Conservation (phyloP, 2,113 vertebrate species). For the Hippocampus abdominalis region DNA sequence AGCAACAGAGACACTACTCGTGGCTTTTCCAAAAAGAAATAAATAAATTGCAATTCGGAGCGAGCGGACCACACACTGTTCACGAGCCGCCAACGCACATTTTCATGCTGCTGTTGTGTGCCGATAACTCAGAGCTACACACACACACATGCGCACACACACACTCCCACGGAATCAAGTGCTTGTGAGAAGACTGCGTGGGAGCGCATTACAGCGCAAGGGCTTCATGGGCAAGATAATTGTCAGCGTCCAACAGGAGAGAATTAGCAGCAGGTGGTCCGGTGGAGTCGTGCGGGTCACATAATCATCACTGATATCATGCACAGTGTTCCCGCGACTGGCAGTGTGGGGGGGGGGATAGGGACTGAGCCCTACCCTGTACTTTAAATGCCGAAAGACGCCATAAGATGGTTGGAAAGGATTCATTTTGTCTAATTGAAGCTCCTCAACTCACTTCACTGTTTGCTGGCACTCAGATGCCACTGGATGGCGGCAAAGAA, state of each 20-base stretch:
- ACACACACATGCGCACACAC: constrained; percentile 51
- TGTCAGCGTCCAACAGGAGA: constrained; percentile 35
- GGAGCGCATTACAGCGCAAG: constrained; percentile 50
- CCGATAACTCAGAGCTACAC: constrained; percentile 48
- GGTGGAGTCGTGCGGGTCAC: constrained; percentile 30
- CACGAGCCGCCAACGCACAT: constrained; percentile 52
- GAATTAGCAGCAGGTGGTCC: constrained; percentile 45
- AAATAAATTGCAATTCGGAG: constrained; percentile 4
- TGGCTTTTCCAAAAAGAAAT: constrained; percentile 21
- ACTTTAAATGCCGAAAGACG: not conserved
- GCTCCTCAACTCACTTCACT: not conserved
- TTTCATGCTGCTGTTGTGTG: constrained; percentile 56
- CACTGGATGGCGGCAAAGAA: not conserved
- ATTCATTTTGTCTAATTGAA: not conserved
- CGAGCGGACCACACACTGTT: constrained; percentile 54
- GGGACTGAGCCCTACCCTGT: no score
- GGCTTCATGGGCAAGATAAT: constrained; percentile 37
- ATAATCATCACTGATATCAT: not conserved
- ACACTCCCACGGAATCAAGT: constrained; percentile 56
- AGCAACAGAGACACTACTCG: constrained; percentile 60
- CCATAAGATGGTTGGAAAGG: not conserved
- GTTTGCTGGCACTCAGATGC: not conserved
- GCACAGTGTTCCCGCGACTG: not conserved
- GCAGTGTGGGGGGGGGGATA: no score
- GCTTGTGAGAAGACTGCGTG: constrained; percentile 55